Evolutionary conservation across 2,888 invertebrate species (phyloP).

Genomic region (Orthosia incerta): DNA sequence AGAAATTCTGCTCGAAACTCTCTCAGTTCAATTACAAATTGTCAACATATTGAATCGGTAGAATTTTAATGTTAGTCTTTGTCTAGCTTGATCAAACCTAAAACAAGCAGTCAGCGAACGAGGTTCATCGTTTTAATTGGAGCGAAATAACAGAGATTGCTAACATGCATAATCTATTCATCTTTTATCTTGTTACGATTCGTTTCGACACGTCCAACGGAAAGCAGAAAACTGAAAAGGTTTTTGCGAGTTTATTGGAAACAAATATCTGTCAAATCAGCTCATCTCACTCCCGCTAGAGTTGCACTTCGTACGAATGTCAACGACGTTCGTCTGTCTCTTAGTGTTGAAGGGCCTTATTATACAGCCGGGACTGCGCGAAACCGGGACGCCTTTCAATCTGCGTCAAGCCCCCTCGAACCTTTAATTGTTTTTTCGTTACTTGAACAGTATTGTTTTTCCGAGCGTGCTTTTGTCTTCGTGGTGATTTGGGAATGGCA

Average conservation of each 20-base stretch:
- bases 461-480: conserved; percentile 31
- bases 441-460: conserved; percentile 41
- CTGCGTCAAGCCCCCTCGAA: conserved; percentile 55
- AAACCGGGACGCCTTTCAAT: conserved; percentile 37
- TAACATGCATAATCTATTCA: conserved; percentile 27
- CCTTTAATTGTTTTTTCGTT: conserved; percentile 60
- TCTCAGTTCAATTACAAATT: background rate
- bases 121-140: background rate
- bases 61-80: background rate
- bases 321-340: conserved; percentile 62
- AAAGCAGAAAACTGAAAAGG: background rate
- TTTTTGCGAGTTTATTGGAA: conserved; percentile 39
- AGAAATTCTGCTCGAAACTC: background rate
- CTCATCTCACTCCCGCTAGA: conserved; percentile 41
- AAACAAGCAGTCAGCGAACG: conserved; percentile 3
- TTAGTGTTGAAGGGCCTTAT: conserved; percentile 54
- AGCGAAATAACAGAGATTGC: conserved; percentile 9
- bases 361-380: conserved; percentile 26
- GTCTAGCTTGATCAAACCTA: background rate
- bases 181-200: conserved; percentile 25
- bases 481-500: conserved; percentile 31
- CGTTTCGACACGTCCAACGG: background rate
- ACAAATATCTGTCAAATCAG: conserved; percentile 56
- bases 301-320: conserved; percentile 58
- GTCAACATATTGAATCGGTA: background rate